Conservation (phyloP, 2,888 invertebrate species). For the Schrankia costaestrigalis region DNA sequence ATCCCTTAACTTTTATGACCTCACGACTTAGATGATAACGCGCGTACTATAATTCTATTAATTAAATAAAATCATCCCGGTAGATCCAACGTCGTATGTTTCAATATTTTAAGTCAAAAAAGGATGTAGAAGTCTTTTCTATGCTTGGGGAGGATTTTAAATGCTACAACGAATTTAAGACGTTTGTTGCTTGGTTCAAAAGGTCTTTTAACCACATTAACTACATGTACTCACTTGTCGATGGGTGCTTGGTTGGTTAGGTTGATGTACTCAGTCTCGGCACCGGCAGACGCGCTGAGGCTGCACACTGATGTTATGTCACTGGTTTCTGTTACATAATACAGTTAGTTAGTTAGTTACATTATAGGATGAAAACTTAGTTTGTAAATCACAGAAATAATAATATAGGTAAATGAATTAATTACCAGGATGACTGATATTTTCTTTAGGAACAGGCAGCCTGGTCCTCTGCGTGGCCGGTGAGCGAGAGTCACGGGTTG, state of each 20-base stretch:
- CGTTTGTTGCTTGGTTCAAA: no score
- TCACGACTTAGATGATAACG: no score
- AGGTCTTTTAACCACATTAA: background rate
- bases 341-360: constrained; percentile 3
- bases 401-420: background rate
- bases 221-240: constrained; percentile 46
- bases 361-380: background rate
- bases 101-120: no score
- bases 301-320: constrained; percentile 88
- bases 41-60: no score
- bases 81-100: no score
- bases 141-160: no score
- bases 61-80: no score
- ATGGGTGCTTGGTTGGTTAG: constrained; percentile 48
- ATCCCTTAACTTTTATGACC: no score
- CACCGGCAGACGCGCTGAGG: constrained; percentile 83
- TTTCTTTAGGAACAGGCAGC: constrained; percentile 77
- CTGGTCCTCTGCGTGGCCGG: constrained; percentile 59
- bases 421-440: constrained; percentile 79
- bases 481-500: constrained; percentile 59
- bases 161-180: no score
- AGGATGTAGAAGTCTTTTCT: no score
- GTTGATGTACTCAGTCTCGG: constrained; percentile 73
- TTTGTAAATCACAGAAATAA: background rate
- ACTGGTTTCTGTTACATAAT: constrained; percentile 79